Evolutionary conservation across 2,888 invertebrate genomes (phyloP).

Genomic region (Agrypnus murinus): DNA sequence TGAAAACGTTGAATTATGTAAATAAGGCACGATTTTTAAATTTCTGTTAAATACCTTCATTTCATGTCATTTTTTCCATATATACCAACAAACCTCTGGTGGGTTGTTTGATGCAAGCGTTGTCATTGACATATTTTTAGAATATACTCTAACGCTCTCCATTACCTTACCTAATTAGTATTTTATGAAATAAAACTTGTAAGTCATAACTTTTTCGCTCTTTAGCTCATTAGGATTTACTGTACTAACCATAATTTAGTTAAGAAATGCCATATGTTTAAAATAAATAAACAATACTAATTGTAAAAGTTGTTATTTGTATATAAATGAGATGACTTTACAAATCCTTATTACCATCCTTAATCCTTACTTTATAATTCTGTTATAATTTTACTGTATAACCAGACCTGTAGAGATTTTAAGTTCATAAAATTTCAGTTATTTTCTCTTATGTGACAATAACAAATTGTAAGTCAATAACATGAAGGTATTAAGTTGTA

Average conservation of each 20-base stretch:
- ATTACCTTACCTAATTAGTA: slow-evolving; percentile 39
- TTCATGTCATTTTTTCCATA: background rate
- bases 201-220: slow-evolving; percentile 41
- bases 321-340: no score
- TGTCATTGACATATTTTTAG: slow-evolving; percentile 40
- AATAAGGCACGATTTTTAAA: slow-evolving; percentile 22
- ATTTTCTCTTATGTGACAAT: no score
- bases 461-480: no score
- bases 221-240: slow-evolving; percentile 42
- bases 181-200: slow-evolving; percentile 43
- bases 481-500: no score
- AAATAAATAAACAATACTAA: slow-evolving; percentile 40
- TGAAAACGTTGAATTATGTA: slow-evolving; percentile 9
- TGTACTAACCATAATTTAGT: slow-evolving; percentile 42
- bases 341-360: no score
- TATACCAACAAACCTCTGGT: background rate
- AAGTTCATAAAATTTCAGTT: no score
- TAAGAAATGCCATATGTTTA: slow-evolving; percentile 45
- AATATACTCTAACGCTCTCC: slow-evolving; percentile 18
- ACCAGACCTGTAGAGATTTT: no score
- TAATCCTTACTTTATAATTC: no score
- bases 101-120: slow-evolving; percentile 42
- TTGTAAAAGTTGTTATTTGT: slow-evolving; percentile 6
- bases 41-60: slow-evolving; percentile 18
- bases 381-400: no score